Evolutionary conservation across 2,888 invertebrate species (phyloP).

Genomic region (Abrostola tripartita): DNA sequence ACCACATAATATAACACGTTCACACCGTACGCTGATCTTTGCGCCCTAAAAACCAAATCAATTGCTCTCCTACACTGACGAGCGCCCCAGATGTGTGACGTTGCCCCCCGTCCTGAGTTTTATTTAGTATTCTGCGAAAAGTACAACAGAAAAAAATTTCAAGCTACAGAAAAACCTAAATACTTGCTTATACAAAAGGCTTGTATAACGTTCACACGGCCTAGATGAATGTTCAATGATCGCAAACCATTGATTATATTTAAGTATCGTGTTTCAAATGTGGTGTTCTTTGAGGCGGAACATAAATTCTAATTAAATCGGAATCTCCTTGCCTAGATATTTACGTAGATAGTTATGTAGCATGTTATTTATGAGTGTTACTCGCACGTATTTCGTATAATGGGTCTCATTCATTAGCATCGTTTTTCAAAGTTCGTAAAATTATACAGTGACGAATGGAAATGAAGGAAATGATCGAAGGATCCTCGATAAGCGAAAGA

Average conservation of each 20-base stretch:
- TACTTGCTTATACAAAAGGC: slow-evolving; percentile 15
- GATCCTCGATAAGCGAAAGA: slow-evolving; percentile 59
- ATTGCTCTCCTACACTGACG: slow-evolving; percentile 57
- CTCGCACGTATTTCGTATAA: slow-evolving; percentile 13
- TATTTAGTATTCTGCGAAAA: slow-evolving; percentile 54
- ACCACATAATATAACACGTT: slow-evolving; percentile 62
- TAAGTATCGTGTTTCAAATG: slow-evolving; percentile 39
- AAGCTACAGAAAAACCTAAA: slow-evolving; percentile 21
- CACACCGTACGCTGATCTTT: slow-evolving; percentile 66
- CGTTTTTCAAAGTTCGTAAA: slow-evolving; percentile 29
- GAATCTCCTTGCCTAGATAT: slow-evolving; percentile 30
- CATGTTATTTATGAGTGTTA: slow-evolving; percentile 22
- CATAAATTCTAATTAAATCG: slow-evolving; percentile 44
- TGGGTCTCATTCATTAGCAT: slow-evolving; percentile 16
- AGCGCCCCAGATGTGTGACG: slow-evolving; percentile 63
- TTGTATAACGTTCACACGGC: slow-evolving; percentile 40
- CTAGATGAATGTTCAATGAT: slow-evolving; percentile 30
- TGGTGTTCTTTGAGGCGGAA: slow-evolving; percentile 20
- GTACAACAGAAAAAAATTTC: slow-evolving; percentile 20
- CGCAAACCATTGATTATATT: slow-evolving; percentile 42
- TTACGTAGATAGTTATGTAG: slow-evolving; percentile 15
- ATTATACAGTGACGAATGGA: slow-evolving; percentile 36
- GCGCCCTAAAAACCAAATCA: slow-evolving; percentile 70
- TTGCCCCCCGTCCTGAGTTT: slow-evolving; percentile 57
- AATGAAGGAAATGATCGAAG: slow-evolving; percentile 58